phyloP scores from a whole-genome alignment of 1,140 invertebrate genomes.

The Cecropterus lyciades region DNA sequence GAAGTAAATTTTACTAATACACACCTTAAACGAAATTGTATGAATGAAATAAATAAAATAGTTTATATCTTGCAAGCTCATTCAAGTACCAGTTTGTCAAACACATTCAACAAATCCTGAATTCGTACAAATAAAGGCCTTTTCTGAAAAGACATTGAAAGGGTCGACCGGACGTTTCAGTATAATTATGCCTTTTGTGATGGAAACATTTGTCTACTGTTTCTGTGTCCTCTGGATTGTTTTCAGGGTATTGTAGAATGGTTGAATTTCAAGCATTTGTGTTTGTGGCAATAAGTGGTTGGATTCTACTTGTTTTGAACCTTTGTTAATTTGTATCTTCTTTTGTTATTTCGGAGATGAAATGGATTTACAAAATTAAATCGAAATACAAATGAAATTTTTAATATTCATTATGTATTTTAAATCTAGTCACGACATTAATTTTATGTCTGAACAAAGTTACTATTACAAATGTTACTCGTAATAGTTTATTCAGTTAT shows the following conservation, averaged over 20 bases:
- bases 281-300: background rate
- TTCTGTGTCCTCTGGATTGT: background rate
- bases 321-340: background rate
- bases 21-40: no score
- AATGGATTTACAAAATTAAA: no score
- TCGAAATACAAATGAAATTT: no score
- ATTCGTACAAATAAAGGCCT: slow-evolving; percentile 9
- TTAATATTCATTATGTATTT: no score
- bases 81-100: background rate
- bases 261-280: no score
- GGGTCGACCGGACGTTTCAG: slow-evolving; percentile 10
- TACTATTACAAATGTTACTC: no score
- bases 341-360: no score
- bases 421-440: no score
- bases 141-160: slow-evolving; percentile 9
- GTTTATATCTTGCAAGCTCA: background rate
- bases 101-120: slow-evolving; percentile 13
- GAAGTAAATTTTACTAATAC: no score
- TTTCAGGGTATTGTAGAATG: background rate
- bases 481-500: no score
- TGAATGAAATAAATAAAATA: no score
- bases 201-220: slow-evolving; percentile 14
- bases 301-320: background rate
- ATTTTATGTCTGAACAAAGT: no score
- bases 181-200: slow-evolving; percentile 20